A percentile compares a stretch with the other conserved stretches of the same genome.
Evolutionary conservation across 2,113 vertebrate genomes (phyloP).

Genomic region (Eublepharis macularius): DNA sequence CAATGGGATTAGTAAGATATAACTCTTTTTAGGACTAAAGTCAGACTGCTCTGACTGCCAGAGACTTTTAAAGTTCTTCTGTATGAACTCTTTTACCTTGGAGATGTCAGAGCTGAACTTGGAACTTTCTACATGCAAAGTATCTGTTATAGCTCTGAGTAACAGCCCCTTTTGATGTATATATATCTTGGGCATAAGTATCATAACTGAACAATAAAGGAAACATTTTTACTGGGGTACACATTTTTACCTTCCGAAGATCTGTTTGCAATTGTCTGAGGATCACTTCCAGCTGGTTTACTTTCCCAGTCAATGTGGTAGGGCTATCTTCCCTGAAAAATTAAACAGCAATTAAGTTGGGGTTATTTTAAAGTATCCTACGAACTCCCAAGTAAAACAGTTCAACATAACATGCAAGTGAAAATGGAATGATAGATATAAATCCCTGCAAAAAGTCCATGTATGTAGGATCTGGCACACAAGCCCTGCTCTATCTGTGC

Average conservation of each 20-base stretch:
- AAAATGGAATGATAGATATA: neutral
- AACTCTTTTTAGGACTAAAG: neutral
- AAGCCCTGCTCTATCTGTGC: too few species aligned
- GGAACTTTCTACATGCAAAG: neutral
- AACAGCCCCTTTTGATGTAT: neutral
- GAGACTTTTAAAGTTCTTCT: neutral
- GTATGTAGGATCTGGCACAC: neutral
- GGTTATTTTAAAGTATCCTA: constrained; percentile 10
- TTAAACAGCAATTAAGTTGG: constrained; percentile 32
- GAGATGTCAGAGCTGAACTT: neutral
- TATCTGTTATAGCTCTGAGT: neutral
- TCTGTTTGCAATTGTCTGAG: constrained; percentile 94
- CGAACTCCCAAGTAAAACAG: neutral
- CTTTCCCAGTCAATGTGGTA: constrained; percentile 93
- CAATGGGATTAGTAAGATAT: too few species aligned
- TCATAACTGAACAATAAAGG: neutral
- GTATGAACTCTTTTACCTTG: neutral
- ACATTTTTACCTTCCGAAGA: constrained; percentile 85
- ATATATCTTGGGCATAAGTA: neutral
- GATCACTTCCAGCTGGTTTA: constrained; percentile 95
- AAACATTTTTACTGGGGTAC: neutral
- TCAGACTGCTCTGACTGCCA: neutral
- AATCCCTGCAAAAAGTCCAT: constrained; percentile 8
- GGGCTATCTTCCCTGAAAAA: constrained; percentile 77
- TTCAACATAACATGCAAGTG: neutral